phyloP scores from a whole-genome alignment of 2,113 vertebrate species.

The Apeltes quadracus region DNA sequence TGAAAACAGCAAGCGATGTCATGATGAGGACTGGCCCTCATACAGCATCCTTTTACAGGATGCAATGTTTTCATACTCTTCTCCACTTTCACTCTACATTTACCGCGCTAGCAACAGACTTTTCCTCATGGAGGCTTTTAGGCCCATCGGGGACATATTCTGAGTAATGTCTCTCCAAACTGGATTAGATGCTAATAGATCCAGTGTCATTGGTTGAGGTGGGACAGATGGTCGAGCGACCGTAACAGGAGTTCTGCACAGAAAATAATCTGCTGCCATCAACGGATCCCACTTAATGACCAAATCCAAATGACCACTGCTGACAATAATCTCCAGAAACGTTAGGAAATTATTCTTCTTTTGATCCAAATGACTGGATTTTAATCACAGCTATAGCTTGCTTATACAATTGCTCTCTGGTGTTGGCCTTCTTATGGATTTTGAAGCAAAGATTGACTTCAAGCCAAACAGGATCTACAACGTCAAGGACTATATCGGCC shows the following conservation, averaged over 20 bases:
- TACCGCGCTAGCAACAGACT: constrained; percentile 7
- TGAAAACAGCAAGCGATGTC: constrained; percentile 31
- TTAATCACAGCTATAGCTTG: not conserved
- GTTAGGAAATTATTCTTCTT: constrained; percentile 12
- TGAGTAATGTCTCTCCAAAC: constrained; percentile 43
- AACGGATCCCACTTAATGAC: constrained; percentile 53
- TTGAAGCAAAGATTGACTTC: not conserved
- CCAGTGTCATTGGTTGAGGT: constrained; percentile 57
- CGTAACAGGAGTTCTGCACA: constrained; percentile 53
- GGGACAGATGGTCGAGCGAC: constrained; percentile 70
- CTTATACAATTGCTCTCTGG: not conserved
- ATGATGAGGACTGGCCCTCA: constrained; percentile 3
- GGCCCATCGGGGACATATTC: constrained; percentile 27
- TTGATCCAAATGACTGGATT: constrained; percentile 16
- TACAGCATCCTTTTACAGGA: not conserved
- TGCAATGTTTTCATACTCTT: not conserved
- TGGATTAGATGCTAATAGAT: not conserved
- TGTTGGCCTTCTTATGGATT: not conserved
- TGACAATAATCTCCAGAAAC: constrained; percentile 43
- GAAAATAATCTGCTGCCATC: constrained; percentile 62
- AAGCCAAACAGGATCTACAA: not conserved
- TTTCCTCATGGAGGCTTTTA: constrained; percentile 20
- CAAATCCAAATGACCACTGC: constrained; percentile 46
- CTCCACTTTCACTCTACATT: constrained; percentile 1
- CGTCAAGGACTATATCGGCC: constrained; percentile 9